Base-by-base conservation (phyloP, 2,888 invertebrate species). In the Seira sanloemensis region DNA sequence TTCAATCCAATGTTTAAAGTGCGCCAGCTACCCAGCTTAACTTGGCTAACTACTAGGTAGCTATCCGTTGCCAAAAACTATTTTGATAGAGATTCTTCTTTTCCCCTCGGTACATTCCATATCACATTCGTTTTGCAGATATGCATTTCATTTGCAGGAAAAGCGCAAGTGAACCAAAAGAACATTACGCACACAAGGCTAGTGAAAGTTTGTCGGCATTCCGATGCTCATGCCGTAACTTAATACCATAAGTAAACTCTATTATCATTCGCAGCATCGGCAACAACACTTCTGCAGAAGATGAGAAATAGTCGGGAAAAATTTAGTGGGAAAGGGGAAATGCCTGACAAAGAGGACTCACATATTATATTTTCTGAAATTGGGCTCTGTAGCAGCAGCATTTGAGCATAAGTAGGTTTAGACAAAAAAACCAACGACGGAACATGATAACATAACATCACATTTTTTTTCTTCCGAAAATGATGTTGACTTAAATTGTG, bases 371-470 rank as follows among this genome's bases (percentile, higher is more conserved):
- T 68, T n/a, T n/a, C n/a, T n/a, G n/a, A n/a, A n/a, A n/a, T n/a
- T n/a, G n/a, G n/a, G n/a, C n/a, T n/a, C n/a, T n/a, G n/a, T n/a
- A n/a, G n/a, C n/a, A n/a, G n/a, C n/a, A n/a, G n/a, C n/a, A n/a
- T n/a, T n/a, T n/a, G n/a, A n/a, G n/a, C n/a, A n/a, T n/a, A n/a
- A n/a, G 21, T 50, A 50, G 23, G 16, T 16, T 7, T 26, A 24
- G 7, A 16, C 69, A 26, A 18, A 5, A 77, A n/a, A 69, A 27
- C 69, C 24, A n/a, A 12, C n/a, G 24, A 18, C 25, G 67, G 24
- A 58, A 58, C 62, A 62, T 58, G 58, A 73, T 73, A 72, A 72
- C 72, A 72, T 72, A 18, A 72, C 73, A 73, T 37, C 7, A 12
- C 37, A 37, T 37, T 37, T 73, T 58, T 58, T 25, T n/a, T n/a